Evolutionary conservation across 2,113 vertebrate species (phyloP).

Genomic region (Leuciscus idus): DNA sequence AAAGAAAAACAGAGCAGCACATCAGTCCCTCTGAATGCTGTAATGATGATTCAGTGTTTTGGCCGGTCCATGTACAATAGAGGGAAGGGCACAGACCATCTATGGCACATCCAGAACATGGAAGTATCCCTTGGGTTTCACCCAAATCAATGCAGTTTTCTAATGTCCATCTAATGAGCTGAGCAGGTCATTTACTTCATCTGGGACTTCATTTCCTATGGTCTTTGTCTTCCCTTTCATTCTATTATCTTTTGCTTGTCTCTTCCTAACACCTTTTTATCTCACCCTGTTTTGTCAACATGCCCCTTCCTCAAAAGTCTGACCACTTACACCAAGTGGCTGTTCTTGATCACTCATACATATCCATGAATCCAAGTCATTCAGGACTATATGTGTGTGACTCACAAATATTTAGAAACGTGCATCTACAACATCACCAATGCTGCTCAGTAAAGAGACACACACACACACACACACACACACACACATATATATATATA

Average conservation of each 20-base stretch:
- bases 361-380: not conserved
- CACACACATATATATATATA: too few species aligned
- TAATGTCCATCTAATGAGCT: conserved; percentile 35
- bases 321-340: not conserved
- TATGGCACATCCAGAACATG: conserved; percentile 20
- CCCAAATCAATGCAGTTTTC: conserved; percentile 59
- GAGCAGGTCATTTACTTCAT: not conserved
- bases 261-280: not conserved
- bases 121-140: conserved; percentile 69
- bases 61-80: conserved; percentile 50
- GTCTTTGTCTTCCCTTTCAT: conserved; percentile 11
- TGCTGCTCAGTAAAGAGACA: too few species aligned
- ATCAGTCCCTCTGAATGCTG: conserved; percentile 25
- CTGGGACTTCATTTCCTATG: not conserved
- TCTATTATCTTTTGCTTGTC: conserved; percentile 21
- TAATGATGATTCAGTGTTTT: conserved; percentile 49
- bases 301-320: not conserved
- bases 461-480: too few species aligned
- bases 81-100: conserved; percentile 15
- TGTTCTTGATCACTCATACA: not conserved
- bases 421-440: too few species aligned
- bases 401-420: not conserved
- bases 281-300: not conserved
- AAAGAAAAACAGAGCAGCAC: not conserved
- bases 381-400: not conserved